Evolutionary conservation across 2,888 invertebrate species (phyloP).

Genomic region (Zygaena filipendulae): DNA sequence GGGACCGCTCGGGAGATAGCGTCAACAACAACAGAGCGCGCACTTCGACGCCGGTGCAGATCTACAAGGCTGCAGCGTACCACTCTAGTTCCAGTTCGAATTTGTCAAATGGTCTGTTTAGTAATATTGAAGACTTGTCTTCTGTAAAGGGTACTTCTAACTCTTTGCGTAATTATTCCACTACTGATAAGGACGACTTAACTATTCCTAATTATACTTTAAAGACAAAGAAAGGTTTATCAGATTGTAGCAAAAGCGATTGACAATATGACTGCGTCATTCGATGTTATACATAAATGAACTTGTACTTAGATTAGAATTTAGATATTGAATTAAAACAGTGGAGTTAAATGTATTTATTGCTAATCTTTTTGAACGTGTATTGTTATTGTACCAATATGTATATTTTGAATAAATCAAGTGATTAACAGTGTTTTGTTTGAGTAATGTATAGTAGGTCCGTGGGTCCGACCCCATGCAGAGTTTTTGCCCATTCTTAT

Average conservation of each 20-base stretch:
- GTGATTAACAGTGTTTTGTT: too few species aligned
- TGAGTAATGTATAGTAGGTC: too few species aligned
- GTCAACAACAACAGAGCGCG: constrained; percentile 41
- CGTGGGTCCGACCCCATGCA: too few species aligned
- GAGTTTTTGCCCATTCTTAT: too few species aligned
- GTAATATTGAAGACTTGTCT: constrained; percentile 65
- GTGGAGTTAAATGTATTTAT: constrained; percentile 17
- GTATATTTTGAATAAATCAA: constrained; percentile 30
- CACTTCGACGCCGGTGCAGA: constrained; percentile 70
- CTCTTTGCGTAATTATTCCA: constrained; percentile 51
- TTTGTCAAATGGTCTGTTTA: constrained; percentile 54
- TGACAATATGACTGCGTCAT: constrained; percentile 25
- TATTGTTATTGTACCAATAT: constrained; percentile 13
- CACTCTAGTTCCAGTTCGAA: constrained; percentile 60
- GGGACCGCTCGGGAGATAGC: constrained; percentile 35
- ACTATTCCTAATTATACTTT: constrained; percentile 59
- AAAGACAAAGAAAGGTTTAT: constrained; percentile 37
- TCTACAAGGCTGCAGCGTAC: constrained; percentile 49
- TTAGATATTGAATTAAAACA: too few species aligned
- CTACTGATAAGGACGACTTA: constrained; percentile 55
- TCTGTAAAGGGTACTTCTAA: constrained; percentile 62
- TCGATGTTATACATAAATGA: too few species aligned
- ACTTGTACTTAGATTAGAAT: too few species aligned
- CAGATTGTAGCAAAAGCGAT: constrained; percentile 50
- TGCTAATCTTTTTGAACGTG: constrained; percentile 6